These are phyloP conservation scores for Holcopasites calliopsidis DNA, from an alignment of 1,140 invertebrate species.

Conservation along the genomic window DNA sequence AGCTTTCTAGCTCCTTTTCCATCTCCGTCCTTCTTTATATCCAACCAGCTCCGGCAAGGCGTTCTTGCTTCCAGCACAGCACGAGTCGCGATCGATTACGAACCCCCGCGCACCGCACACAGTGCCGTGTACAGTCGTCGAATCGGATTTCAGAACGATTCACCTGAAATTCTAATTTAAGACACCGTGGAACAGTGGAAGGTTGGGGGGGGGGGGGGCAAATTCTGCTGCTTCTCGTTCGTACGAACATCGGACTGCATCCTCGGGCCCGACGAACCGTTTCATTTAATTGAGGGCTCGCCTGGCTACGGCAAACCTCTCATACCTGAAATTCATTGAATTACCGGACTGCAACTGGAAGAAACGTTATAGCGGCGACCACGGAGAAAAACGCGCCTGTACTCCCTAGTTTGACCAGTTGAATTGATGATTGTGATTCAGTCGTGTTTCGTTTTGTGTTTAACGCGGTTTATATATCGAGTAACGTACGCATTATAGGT, in stretches of 20 bases:
- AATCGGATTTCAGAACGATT: constrained; percentile 50
- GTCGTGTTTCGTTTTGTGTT: neutral
- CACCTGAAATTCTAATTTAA: constrained; percentile 60
- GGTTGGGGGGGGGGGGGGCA: neutral
- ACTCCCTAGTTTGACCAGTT: neutral
- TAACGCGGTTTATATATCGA: too few relatives aligned
- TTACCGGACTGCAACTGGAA: constrained; percentile 11
- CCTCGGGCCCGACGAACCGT: constrained; percentile 39
- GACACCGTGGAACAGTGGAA: constrained; percentile 15
- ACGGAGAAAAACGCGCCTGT: neutral
- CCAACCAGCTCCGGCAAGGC: neutral
- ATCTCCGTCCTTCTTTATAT: neutral
- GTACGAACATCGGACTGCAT: constrained; percentile 27
- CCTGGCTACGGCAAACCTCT: neutral
- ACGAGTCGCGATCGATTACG: constrained; percentile 44
- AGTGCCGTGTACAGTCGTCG: constrained; percentile 31
- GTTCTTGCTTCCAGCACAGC: neutral
- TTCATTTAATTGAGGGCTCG: constrained; percentile 43
- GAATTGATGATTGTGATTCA: neutral
- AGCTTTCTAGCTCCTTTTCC: neutral
- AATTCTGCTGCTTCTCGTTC: constrained; percentile 22
- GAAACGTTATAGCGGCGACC: neutral
- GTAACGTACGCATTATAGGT: too few relatives aligned
- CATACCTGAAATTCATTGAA: constrained; percentile 35
- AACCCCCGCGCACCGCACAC: constrained; percentile 6